These are phyloP conservation scores for Ochotona curzoniae DNA, from an alignment of 2,113 vertebrate genomes.

Conservation along the genomic window DNA sequence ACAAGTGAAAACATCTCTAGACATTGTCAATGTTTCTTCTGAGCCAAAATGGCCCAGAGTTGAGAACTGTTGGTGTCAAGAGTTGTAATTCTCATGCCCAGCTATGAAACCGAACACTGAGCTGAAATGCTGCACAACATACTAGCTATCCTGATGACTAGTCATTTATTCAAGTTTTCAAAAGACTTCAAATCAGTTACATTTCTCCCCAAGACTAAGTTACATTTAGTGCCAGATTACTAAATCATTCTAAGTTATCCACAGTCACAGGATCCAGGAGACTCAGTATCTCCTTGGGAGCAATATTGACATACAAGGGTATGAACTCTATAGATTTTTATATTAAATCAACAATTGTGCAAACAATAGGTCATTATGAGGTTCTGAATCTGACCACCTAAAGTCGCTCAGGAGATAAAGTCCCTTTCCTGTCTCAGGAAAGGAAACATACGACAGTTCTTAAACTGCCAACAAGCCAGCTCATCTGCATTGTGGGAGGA, in stretches of 20 bases:
- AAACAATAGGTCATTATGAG: neutral
- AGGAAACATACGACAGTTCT: neutral
- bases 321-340: neutral
- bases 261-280: neutral
- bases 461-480: neutral
- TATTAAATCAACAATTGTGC: constrained; percentile 21
- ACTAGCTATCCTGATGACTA: neutral
- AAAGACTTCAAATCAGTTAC: neutral
- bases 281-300: neutral
- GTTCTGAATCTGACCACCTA: neutral
- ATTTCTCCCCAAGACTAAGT: neutral
- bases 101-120: neutral
- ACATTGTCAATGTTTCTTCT: neutral
- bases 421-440: constrained; percentile 24
- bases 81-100: neutral
- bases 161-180: neutral
- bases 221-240: neutral
- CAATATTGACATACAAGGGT: neutral
- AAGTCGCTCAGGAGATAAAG: neutral
- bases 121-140: neutral
- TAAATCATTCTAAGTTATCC: neutral
- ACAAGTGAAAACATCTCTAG: neutral
- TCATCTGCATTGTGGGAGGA: neutral
- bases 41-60: neutral
- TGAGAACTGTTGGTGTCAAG: neutral